Evolutionary conservation across 2,888 invertebrate species (phyloP).

Genomic region (Nudaria mundana): DNA sequence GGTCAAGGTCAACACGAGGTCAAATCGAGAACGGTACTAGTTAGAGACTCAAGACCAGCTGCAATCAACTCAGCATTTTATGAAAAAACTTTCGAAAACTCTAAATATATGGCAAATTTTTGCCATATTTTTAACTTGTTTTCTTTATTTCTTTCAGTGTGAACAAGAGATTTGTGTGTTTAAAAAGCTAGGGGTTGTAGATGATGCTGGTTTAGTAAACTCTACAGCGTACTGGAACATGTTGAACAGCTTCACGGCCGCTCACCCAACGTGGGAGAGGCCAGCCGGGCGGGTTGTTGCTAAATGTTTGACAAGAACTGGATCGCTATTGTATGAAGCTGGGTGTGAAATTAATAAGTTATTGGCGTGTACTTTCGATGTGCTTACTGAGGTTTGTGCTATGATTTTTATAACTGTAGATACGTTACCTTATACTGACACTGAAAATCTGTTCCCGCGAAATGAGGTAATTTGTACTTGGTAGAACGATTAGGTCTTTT

Average conservation of each 20-base stretch:
- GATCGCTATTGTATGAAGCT: conserved; percentile 39
- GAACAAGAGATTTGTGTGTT: conserved; percentile 62
- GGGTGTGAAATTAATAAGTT: conserved; percentile 63
- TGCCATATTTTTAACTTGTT: too few relatives aligned
- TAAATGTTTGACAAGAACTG: conserved; percentile 50
- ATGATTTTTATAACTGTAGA: too few relatives aligned
- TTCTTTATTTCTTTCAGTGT: conserved; percentile 45
- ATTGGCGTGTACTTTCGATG: conserved; percentile 61
- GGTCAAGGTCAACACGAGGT: too few relatives aligned
- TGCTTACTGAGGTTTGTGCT: conserved; percentile 59
- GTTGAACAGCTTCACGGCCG: conserved; percentile 53
- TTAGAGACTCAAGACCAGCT: too few relatives aligned
- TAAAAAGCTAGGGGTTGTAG: conserved; percentile 48
- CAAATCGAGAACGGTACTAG: too few relatives aligned
- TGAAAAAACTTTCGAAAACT: too few relatives aligned
- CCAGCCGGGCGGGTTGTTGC: conserved; percentile 60
- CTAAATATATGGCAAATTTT: too few relatives aligned
- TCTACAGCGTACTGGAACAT: conserved; percentile 50
- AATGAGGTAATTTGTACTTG: neutral
- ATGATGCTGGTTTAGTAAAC: conserved; percentile 44
- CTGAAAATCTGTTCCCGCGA: too few relatives aligned
- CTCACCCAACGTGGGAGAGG: conserved; percentile 51
- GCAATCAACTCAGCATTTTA: too few relatives aligned
- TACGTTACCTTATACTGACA: too few relatives aligned
- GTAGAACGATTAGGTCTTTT: neutral